A percentile compares a stretch with the other conserved stretches of the same genome.
phyloP scores from a whole-genome alignment of 2,113 vertebrate species.

The Oophaga pumilio region DNA sequence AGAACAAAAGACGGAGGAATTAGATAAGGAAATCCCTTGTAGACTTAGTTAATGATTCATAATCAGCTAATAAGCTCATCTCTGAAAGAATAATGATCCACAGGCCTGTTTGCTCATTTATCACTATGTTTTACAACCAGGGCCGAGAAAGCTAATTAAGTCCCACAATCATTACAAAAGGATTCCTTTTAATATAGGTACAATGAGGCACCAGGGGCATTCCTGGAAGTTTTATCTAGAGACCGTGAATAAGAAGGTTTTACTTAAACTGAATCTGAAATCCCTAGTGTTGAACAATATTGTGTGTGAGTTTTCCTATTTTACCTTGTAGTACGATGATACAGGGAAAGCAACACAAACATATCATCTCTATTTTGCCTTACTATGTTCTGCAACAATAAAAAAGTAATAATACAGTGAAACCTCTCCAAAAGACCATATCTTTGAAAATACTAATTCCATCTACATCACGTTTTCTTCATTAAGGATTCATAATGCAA shows the following conservation, averaged over 20 bases:
- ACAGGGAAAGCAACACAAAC: background rate
- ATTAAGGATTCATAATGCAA: too few species aligned
- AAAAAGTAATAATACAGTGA: background rate
- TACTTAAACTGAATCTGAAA: conserved; percentile 33
- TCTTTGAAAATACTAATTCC: too few species aligned
- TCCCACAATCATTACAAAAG: conserved; percentile 96
- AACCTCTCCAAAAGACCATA: too few species aligned
- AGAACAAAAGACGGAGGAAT: conserved; percentile 63
- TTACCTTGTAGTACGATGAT: background rate
- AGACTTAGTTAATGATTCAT: conserved; percentile 89
- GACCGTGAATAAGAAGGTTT: conserved; percentile 83
- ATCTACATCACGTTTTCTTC: too few species aligned
- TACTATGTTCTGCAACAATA: background rate
- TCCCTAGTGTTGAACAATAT: conserved; percentile 7
- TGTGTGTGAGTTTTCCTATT: background rate
- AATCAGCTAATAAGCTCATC: conserved; percentile 94
- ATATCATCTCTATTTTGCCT: background rate
- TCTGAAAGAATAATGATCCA: conserved; percentile 95
- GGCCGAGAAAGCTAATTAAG: conserved; percentile 98
- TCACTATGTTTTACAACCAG: conserved; percentile 99
- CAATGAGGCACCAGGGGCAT: conserved; percentile 96
- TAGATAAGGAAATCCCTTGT: conserved; percentile 83
- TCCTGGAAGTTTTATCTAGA: conserved; percentile 89
- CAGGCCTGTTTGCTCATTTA: conserved; percentile 96
- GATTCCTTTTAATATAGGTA: conserved; percentile 98